Evolutionary conservation across 2,113 vertebrate species (phyloP).

Genomic region (Rattus rattus): DNA sequence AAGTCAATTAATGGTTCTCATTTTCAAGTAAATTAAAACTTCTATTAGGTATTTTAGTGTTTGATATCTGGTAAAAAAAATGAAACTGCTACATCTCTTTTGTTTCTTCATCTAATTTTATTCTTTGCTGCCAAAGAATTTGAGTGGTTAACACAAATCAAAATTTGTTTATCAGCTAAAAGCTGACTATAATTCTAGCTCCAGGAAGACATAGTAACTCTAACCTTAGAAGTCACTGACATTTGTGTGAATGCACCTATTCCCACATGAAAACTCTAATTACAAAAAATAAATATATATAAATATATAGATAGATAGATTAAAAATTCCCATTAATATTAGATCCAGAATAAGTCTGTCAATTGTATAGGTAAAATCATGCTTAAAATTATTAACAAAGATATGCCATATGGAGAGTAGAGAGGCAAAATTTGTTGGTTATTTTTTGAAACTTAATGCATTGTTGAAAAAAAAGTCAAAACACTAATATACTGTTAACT

Average conservation of each 20-base stretch:
- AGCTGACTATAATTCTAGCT: not conserved
- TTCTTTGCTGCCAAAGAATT: not conserved
- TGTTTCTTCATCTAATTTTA: not conserved
- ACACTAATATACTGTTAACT: not conserved
- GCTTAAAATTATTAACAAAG: not conserved
- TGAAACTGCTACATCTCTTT: not conserved
- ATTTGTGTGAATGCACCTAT: not conserved
- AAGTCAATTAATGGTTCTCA: slow-evolving; percentile 41
- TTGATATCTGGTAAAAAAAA: not conserved
- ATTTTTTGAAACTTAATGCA: not conserved
- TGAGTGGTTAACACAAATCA: not conserved
- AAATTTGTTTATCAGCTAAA: not conserved
- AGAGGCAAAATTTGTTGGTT: not conserved
- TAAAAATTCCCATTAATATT: not conserved
- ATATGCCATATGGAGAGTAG: not conserved
- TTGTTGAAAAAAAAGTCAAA: not conserved
- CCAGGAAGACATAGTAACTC: too few species aligned
- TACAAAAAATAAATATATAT: not conserved
- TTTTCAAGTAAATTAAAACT: slow-evolving; percentile 26
- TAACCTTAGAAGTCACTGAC: not conserved
- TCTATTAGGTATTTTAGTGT: not conserved
- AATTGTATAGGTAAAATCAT: not conserved
- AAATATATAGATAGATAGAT: too few species aligned
- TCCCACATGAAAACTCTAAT: not conserved
- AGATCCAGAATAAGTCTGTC: not conserved